Base-by-base conservation (phyloP, 2,113 vertebrate species). In the Rallus limicola region DNA sequence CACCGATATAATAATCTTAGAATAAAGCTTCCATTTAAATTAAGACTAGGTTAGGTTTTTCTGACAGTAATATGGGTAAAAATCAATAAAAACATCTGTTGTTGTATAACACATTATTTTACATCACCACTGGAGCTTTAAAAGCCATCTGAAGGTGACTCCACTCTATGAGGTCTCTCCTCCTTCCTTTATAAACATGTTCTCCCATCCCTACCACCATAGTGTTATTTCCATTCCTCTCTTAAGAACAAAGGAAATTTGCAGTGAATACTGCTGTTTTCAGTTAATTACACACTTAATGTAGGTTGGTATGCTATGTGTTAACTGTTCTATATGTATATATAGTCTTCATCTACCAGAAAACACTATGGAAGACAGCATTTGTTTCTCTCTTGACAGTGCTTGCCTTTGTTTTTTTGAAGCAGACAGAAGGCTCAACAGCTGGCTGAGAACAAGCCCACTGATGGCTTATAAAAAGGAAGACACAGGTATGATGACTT, bases 21-120 rank as follows among this genome's bases (percentile, higher is more conserved):
- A 98, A 95, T 25, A 72, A 77, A 91, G 77, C 55, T 90, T 92
- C 90, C 79, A 60, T 90, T 89, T 46, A 91, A 76, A 71, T 56
- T 63, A 86, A 89, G 68, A 90, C 36, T 46, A 64, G 46, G 85
- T 63, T 88, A 88, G 33, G 7, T 67, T 91, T 84, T 72, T 69
- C 86, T 92, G 55, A 78, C 38, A 31, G 62, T 2, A 6, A 88
- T 58, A 93, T 3, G 87, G 63, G 78, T 70, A 85, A 91, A 75
- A 85, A 77, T 90, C 82, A 72, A 81, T 69, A 50, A 68, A 65
- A 97, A 78, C 82, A 81, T 60, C 21, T 65, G n/a, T 46, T 85
- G 34, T 44, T 63, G 68, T 4, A 5, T 21, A 82, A 86, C 9
- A 72, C 16, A 29, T 29, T 13, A 40, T 59, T 81, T 50, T 25